Base-by-base conservation (phyloP, 2,888 invertebrate genomes). In the Ochropacha duplaris region DNA sequence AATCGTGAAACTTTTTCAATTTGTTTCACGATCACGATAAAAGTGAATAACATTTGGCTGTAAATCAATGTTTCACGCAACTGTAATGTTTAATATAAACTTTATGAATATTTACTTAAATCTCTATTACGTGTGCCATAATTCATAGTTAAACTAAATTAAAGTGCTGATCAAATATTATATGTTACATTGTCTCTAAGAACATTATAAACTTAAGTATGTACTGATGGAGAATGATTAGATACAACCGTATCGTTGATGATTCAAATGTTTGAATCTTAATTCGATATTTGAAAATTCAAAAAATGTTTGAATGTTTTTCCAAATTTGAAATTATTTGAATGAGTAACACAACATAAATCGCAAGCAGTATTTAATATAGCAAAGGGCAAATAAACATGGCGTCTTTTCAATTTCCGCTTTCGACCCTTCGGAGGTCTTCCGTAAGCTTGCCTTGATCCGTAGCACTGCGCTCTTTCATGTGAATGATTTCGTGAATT, bases 1-100 rank as follows among this genome's bases (percentile, higher is more conserved):
- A 31, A 52, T 52, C 52, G 52, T 52, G 52, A 52, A 31, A 31
- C 31, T 52, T 12, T 52, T 52, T 52, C 22, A 12, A 22, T 12
- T 22, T 22, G 1, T 12, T 9, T 22, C 52, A 52, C 31, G 16
- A 52, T 44, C 19, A 44, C 44, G 19, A n/a, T 19, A 19, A 19
- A 44, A 19, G 19, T 16, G 39, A 44, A 9, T 44, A n/a, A 3
- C n/a, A n/a, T n/a, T 16, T 19, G 16, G 16, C 19, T 2, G 19
- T 44, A 44, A 44, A 44, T 44, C 44, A 16, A 44, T 9, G 36
- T 36, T 36, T 36, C 14, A 16, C 16, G 39, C 16, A 39, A 39
- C 16, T 14, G 44, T 44, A 39, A 16, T 44, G 36, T n/a, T n/a
- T n/a, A 36, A 36, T 36, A 36, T 36, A 36, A 44, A 44, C 19